Evolutionary conservation across 2,888 invertebrate genomes (phyloP), one percentile per base, ranked within the genome.

Genomic region (Melieria crassipennis): DNA sequence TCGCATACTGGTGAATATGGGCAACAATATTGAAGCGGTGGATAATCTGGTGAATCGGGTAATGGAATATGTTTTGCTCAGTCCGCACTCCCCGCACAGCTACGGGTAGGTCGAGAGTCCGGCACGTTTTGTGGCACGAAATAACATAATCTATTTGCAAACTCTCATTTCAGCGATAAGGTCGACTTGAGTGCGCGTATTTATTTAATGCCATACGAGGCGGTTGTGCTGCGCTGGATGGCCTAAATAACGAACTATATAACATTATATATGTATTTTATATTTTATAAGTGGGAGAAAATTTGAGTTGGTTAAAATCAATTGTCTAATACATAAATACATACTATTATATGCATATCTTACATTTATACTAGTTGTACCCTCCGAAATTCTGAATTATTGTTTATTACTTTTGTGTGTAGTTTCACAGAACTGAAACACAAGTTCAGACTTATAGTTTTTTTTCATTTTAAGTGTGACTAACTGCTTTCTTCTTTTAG

Each of bases 1-100:
- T 58, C 80, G 83, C 16, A 77, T 84, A 16, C 69, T 84, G 1
- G 78, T 83, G 0, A 85, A 85, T 76, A 72, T 84, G 78, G 83
- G 85, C 56, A 81, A 81, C 56, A 69, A 78, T 0, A 45, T 85
- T 0, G 82, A 84, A 63, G 55, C 57, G 1, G 52, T 85, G 4
- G 72, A 77, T 0, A 75, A 75, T 4, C 76, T 85, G 5, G 70
- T 74, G 4, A 64, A 77, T n/a, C 78, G 74, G 13, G 73, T 79
- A 7, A 84, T 79, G 75, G 82, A 84, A 16, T 84, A 80, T 75
- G 71, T 77, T 4, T 55, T 85, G 45, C 72, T 81, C n/a, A 84
- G 79, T 5, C 74, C 78, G 30, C 73, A 80, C 69, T 84, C 85
- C 0, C 48, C 74, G 0, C 83, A 80, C 60, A 70, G 69, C 57